Base-by-base conservation (phyloP, 2,113 vertebrate species). In the Psophia crepitans region DNA sequence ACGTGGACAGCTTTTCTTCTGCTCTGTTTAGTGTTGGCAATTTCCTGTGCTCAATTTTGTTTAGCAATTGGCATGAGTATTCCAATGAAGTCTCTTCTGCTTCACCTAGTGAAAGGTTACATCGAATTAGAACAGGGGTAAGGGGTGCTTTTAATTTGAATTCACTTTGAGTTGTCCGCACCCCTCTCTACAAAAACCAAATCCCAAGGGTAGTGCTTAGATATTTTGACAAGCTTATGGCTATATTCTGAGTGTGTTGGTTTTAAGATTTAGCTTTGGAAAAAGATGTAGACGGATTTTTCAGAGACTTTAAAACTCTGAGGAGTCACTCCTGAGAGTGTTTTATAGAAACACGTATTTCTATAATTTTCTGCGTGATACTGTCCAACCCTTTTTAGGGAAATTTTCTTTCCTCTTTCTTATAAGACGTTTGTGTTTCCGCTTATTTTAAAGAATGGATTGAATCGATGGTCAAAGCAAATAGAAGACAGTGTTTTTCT, bases 381-480 rank as follows among this genome's bases (percentile, higher is more conserved):
- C 11, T 87, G 28, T 57, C 14, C 41, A 61, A 4, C 9, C 57
- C 22, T 24, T 57, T 57, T 32, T 37, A 63, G 10, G 51, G 37
- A 84, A 60, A 48, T 48, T 69, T 8, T 79, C 13, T 84, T 92
- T 78, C 56, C 16, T 51, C n/a, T 73, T 83, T 46, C 44, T 91
- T 54, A 74, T 0, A 13, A 18, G 18, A 6, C 37, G 30, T 69
- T 44, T 66, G 20, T 87, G 16, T 64, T 91, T 14, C 51, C 15
- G 16, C 93, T 73, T 46, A 79, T 95, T 97, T 98, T 98, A 93
- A 95, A 99, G 99, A 99, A 98, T 89, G 99, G 98, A 68, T 98
- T 99, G 68, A 97, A 90, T 93, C 97, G 71, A 5, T 99, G 99
- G 99, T 98, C 98, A 9, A 98, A 98, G 53, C 98, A 99, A 96